Conservation (phyloP, 2,113 vertebrate species). For the Pomatostomus ruficeps region DNA sequence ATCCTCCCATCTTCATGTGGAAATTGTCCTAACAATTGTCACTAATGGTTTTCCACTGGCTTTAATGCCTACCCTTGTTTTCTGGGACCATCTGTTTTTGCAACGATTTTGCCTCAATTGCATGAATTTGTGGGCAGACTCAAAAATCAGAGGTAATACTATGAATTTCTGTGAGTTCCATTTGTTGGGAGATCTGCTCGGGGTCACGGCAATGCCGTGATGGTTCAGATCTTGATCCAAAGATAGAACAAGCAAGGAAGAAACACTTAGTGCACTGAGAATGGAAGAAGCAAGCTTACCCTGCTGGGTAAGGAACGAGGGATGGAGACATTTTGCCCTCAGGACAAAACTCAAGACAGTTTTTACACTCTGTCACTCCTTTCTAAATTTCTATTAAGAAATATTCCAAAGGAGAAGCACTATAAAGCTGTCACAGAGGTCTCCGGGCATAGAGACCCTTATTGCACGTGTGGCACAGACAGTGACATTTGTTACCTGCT, state of each 20-base stretch:
- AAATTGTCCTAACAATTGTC: not conserved
- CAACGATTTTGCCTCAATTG: rapidly evolving
- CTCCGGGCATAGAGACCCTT: not conserved
- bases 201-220: rapidly evolving
- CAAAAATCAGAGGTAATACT: not conserved
- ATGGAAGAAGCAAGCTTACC: not conserved
- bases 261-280: not conserved
- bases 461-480: rapidly evolving
- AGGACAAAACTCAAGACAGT: not conserved
- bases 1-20: not conserved
- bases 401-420: not conserved
- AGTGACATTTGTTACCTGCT: not conserved
- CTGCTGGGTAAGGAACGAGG: not conserved
- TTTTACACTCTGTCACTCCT: not conserved
- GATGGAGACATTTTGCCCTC: not conserved
- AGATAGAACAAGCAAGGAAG: rapidly evolving
- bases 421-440: not conserved
- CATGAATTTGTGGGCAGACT: not conserved
- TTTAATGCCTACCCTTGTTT: not conserved
- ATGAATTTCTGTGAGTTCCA: not conserved
- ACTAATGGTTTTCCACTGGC: not conserved
- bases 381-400: not conserved
- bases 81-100: not conserved
- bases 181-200: rapidly evolving
- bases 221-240: not conserved